Percentiles rank a stretch among this genome's conserved stretches.
Conservation (phyloP, 1,140 invertebrate genomes). For the Megalopta genalis region DNA sequence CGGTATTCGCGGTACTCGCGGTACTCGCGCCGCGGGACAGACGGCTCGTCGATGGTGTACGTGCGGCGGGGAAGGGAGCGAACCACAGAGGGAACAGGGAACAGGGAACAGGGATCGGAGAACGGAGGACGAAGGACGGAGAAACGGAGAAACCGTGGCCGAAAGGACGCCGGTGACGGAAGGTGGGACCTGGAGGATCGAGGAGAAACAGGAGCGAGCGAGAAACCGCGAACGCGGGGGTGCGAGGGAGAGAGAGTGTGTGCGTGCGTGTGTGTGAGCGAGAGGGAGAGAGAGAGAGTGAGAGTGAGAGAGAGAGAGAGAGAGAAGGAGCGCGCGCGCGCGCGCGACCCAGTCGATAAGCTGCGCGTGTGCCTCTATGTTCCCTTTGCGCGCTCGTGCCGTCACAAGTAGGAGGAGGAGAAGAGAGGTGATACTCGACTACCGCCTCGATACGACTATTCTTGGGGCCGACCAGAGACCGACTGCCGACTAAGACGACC, state of each 20-base stretch:
- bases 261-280: slow-evolving; percentile 11
- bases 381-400: slow-evolving; percentile 35
- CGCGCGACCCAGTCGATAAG: slow-evolving; percentile 45
- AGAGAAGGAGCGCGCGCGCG: slow-evolving; percentile 33
- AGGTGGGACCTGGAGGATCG: not conserved
- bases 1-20: slow-evolving; percentile 19
- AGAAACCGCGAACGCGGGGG: not conserved
- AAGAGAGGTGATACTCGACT: slow-evolving; percentile 66
- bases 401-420: slow-evolving; percentile 56
- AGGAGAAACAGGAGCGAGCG: not conserved
- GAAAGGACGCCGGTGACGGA: not conserved
- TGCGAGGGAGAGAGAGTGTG: slow-evolving; percentile 14
- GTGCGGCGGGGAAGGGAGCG: not conserved
- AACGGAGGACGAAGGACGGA: not conserved
- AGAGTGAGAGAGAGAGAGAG: slow-evolving; percentile 10
- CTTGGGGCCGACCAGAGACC: slow-evolving; percentile 79
- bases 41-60: not conserved
- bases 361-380: slow-evolving; percentile 32
- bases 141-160: not conserved
- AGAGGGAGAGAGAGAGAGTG: slow-evolving; percentile 11
- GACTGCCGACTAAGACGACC: slow-evolving; percentile 78
- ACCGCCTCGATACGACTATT: slow-evolving; percentile 75
- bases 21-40: slow-evolving; percentile 5
- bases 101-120: not conserved
- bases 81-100: not conserved